phyloP scores from a whole-genome alignment of 2,113 vertebrate species.

The Hylia prasina region DNA sequence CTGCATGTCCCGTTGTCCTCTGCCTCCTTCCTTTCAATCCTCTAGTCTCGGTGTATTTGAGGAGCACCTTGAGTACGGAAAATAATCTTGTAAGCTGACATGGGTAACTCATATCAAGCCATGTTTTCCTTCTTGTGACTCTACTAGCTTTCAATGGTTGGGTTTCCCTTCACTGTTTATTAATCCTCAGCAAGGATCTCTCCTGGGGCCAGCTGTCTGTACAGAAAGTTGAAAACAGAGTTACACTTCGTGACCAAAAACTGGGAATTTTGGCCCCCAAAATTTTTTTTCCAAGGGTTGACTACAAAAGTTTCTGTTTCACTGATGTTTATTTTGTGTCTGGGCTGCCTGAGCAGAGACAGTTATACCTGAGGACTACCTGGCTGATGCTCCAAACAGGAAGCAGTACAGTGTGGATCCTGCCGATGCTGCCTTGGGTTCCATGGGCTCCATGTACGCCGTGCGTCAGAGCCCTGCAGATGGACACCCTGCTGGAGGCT shows the following conservation, averaged over 20 bases:
- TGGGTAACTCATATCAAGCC: not conserved
- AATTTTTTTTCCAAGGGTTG: not conserved
- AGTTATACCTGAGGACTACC: constrained; percentile 78
- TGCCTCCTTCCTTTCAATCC: not conserved
- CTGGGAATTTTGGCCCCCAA: not conserved
- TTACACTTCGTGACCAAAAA: not conserved
- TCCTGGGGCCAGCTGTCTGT: not conserved
- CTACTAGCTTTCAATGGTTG: not conserved
- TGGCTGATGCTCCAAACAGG: constrained; percentile 70
- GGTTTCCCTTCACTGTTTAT: not conserved
- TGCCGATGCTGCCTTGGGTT: constrained; percentile 74
- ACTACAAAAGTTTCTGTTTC: not conserved
- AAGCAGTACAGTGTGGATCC: constrained; percentile 79
- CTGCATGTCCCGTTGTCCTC: not conserved
- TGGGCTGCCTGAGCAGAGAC: constrained; percentile 73
- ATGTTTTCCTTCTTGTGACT: not conserved
- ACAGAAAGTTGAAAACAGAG: not conserved
- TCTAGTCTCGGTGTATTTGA: fast-evolving
- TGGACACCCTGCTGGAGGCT: constrained; percentile 38
- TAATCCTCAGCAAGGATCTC: not conserved
- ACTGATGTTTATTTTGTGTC: constrained; percentile 9
- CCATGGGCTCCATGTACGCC: constrained; percentile 72
- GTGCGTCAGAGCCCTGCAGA: constrained; percentile 69
- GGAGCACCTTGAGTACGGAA: not conserved
- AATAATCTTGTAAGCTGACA: not conserved